Conservation (phyloP, 2,888 invertebrate species). For the Stenolophus ochropezus region DNA sequence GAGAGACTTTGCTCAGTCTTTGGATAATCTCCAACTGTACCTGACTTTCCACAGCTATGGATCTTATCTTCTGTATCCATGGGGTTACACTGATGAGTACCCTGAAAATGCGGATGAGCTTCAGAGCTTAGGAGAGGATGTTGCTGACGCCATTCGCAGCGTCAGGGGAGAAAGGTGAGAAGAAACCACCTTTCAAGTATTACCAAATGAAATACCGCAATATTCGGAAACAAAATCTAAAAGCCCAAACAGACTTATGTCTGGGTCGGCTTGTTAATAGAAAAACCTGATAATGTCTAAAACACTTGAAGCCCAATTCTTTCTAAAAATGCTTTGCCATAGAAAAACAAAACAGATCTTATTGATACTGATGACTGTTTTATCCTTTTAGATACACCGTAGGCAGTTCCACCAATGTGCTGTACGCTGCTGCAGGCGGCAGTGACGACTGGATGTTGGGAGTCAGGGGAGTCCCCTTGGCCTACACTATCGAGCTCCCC, state of each 20-base stretch:
- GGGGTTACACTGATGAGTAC: slow-evolving; percentile 77
- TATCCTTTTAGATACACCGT: slow-evolving; percentile 67
- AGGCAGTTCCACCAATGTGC: slow-evolving; percentile 73
- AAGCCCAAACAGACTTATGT: no score
- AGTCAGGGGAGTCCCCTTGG: slow-evolving; percentile 75
- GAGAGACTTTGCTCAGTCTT: slow-evolving; percentile 75
- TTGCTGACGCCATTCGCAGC: slow-evolving; percentile 71
- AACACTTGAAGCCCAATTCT: no score
- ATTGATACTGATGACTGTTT: not conserved
- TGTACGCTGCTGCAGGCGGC: slow-evolving; percentile 76
- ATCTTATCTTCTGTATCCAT: slow-evolving; percentile 80
- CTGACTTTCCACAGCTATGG: slow-evolving; percentile 85
- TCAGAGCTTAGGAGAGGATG: slow-evolving; percentile 71
- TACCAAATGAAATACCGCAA: no score
- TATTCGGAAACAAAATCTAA: no score
- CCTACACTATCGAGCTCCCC: slow-evolving; percentile 80
- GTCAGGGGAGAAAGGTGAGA: slow-evolving; percentile 64
- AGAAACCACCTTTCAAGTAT: no score
- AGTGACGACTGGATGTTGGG: slow-evolving; percentile 81
- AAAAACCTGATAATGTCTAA: no score
- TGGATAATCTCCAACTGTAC: slow-evolving; percentile 77
- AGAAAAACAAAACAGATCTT: no score
- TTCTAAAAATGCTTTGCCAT: no score
- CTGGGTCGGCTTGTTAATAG: no score
- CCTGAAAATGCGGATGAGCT: slow-evolving; percentile 75